Evolutionary conservation across 2,888 invertebrate genomes (phyloP).

Genomic region (Caenorhabditis zanzibari): DNA sequence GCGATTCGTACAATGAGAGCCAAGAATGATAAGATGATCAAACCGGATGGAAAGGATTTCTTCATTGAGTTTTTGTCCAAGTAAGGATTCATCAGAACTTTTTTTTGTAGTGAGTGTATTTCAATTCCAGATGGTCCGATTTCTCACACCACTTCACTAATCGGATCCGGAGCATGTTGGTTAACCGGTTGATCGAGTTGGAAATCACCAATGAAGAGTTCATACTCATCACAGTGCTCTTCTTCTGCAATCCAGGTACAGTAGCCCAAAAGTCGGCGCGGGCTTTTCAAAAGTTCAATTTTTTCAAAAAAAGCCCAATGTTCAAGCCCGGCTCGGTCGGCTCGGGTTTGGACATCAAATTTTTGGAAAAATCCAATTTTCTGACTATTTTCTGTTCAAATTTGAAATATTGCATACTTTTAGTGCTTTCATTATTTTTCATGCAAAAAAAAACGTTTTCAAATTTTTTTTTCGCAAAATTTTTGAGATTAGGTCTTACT

Average conservation of each 20-base stretch:
- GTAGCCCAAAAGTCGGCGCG: too few species aligned
- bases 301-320: too few species aligned
- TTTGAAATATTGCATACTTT: too few species aligned
- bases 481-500: too few species aligned
- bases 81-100: not conserved
- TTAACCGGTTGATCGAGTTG: constrained; percentile 35
- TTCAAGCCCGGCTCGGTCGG: too few species aligned
- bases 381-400: too few species aligned
- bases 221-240: constrained; percentile 35
- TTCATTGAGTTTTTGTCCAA: constrained; percentile 44
- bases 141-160: constrained; percentile 37
- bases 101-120: not conserved
- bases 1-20: constrained; percentile 42
- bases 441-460: too few species aligned
- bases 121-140: constrained; percentile 38
- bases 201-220: constrained; percentile 50
- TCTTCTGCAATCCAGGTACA: constrained; percentile 42
- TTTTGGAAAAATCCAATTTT: too few species aligned
- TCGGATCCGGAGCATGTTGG: constrained; percentile 22
- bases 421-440: too few species aligned
- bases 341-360: too few species aligned
- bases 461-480: too few species aligned
- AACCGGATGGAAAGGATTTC: constrained; percentile 54
- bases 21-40: constrained; percentile 56
- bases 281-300: too few species aligned